A percentile compares a stretch with the other conserved stretches of the same genome.
These are phyloP conservation scores for Ectemnius cavifrons DNA, from an alignment of 2,888 invertebrate genomes.

Conservation along the genomic window DNA sequence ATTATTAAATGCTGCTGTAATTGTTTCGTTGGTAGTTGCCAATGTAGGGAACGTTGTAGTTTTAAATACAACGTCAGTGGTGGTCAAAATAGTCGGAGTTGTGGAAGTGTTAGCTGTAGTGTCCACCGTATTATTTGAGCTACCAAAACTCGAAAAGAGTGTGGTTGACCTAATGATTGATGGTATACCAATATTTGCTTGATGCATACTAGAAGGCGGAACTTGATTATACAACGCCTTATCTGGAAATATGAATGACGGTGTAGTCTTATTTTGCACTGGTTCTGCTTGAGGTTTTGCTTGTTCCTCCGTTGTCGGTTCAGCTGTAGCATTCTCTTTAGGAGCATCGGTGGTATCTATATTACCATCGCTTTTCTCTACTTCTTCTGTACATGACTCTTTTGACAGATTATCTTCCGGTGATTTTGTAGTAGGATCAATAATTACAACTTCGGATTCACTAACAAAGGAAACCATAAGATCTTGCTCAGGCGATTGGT, in stretches of 20 bases:
- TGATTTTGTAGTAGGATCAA: slow-evolving; percentile 81
- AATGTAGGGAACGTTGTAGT: slow-evolving; percentile 32
- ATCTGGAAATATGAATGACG: slow-evolving; percentile 60
- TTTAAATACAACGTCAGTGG: slow-evolving; percentile 34
- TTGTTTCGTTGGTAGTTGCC: slow-evolving; percentile 39
- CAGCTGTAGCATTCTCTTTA: slow-evolving; percentile 64
- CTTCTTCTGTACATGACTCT: slow-evolving; percentile 68
- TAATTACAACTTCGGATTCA: slow-evolving; percentile 83
- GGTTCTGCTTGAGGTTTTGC: slow-evolving; percentile 57
- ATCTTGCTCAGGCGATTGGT: slow-evolving; percentile 77
- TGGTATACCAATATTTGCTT: slow-evolving; percentile 69
- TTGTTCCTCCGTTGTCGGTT: slow-evolving; percentile 49
- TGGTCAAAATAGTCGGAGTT: neutral
- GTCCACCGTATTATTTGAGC: slow-evolving; percentile 20
- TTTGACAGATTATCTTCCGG: slow-evolving; percentile 82
- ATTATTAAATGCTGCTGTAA: slow-evolving; percentile 50
- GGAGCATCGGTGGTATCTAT: slow-evolving; percentile 29
- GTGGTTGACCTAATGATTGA: slow-evolving; percentile 59
- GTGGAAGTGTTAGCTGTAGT: slow-evolving; percentile 21
- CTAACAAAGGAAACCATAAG: slow-evolving; percentile 75
- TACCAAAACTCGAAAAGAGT: slow-evolving; percentile 34
- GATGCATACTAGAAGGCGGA: slow-evolving; percentile 71
- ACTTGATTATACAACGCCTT: slow-evolving; percentile 63
- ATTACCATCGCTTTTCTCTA: slow-evolving; percentile 53
- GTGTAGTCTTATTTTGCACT: slow-evolving; percentile 51